Evolutionary conservation across 2,797 vertebrate genomes (phyloP).

Genomic region (Eulemur rubriventer): DNA sequence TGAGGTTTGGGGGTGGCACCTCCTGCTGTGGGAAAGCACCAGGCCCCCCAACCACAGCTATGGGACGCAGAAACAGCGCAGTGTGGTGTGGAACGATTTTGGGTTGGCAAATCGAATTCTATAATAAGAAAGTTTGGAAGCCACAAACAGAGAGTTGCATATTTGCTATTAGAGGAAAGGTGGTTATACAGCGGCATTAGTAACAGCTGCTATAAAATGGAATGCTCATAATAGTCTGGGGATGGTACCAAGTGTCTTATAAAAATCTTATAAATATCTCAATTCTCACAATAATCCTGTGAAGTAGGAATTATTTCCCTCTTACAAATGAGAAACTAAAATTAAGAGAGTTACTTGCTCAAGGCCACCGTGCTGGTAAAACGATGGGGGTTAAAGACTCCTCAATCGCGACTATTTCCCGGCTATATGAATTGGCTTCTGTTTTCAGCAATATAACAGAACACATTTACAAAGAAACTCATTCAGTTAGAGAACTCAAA

Average conservation of each 20-base stretch:
- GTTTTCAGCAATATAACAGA: background rate
- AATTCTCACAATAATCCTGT: background rate
- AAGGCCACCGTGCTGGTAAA: background rate
- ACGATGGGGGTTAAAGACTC: background rate
- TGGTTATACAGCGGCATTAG: accelerated
- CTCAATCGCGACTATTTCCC: background rate
- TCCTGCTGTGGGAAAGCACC: too few species aligned
- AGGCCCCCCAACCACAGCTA: accelerated
- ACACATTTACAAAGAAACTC: background rate
- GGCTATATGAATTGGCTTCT: background rate
- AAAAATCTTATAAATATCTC: background rate
- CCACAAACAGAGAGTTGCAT: background rate
- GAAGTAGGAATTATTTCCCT: background rate
- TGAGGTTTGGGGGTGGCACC: background rate
- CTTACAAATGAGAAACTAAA: background rate
- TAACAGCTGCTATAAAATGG: background rate
- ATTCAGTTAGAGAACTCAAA: background rate
- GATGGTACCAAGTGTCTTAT: background rate
- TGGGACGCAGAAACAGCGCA: background rate
- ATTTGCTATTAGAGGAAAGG: background rate
- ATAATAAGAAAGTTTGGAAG: background rate
- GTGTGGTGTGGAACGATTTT: background rate
- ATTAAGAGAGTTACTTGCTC: background rate
- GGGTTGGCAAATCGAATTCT: background rate
- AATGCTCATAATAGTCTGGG: background rate